Evolutionary conservation across 2,888 invertebrate genomes (phyloP).

Genomic region (Quadriops clusia): DNA sequence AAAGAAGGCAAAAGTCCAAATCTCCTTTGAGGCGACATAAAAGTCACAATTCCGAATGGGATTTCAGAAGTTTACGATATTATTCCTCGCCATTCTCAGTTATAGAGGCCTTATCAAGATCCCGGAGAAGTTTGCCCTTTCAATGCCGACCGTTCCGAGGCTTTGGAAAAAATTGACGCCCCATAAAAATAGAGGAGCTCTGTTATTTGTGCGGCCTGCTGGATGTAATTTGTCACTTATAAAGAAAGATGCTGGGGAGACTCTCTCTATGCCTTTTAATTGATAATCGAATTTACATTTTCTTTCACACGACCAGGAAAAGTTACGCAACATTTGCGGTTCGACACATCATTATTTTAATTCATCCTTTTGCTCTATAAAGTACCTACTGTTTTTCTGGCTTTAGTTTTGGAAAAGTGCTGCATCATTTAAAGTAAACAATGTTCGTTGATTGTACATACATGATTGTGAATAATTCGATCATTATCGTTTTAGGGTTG

Average conservation of each 20-base stretch:
- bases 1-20: slow-evolving; percentile 35
- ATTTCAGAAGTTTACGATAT: slow-evolving; percentile 41
- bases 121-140: slow-evolving; percentile 31
- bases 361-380: too few relatives aligned
- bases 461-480: slow-evolving; percentile 22
- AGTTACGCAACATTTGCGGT: too few relatives aligned
- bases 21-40: slow-evolving; percentile 39
- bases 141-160: slow-evolving; percentile 30
- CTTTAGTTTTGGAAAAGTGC: too few relatives aligned
- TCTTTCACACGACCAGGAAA: too few relatives aligned
- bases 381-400: too few relatives aligned
- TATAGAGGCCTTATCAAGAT: slow-evolving; percentile 36
- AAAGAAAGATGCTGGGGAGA: too few relatives aligned
- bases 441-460: slow-evolving; percentile 17
- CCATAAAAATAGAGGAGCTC: slow-evolving; percentile 24
- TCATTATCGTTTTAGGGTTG: slow-evolving; percentile 29
- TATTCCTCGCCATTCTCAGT: slow-evolving; percentile 38
- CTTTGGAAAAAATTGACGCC: slow-evolving; percentile 33
- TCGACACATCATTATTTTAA: too few relatives aligned
- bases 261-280: too few relatives aligned
- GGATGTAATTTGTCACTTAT: too few relatives aligned
- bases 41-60: slow-evolving; percentile 41
- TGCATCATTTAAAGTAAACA: slow-evolving; percentile 17
- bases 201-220: too few relatives aligned
- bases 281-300: too few relatives aligned